Percentiles rank a stretch among this genome's conserved stretches.
phyloP scores from a whole-genome alignment of 2,113 vertebrate genomes.

The Vireo altiloquus region DNA sequence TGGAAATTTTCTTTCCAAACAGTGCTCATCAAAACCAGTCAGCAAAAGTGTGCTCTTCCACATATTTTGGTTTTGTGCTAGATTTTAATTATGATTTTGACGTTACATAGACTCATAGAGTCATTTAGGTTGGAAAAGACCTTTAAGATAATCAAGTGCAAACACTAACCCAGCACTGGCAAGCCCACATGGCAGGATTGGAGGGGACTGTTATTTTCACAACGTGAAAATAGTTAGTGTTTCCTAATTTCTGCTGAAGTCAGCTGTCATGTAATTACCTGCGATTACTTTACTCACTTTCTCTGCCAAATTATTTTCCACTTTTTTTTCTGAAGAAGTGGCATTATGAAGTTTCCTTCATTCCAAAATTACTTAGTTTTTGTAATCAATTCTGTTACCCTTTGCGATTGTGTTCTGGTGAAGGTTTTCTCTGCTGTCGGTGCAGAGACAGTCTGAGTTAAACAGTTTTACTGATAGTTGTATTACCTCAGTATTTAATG shows the following conservation, averaged over 20 bases:
- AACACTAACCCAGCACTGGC: not conserved
- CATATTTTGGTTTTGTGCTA: not conserved
- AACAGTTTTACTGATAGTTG: not conserved
- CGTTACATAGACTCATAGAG: not conserved
- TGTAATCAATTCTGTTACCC: not conserved
- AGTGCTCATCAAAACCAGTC: not conserved
- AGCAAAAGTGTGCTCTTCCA: not conserved
- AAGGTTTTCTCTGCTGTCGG: not conserved
- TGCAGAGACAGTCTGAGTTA: not conserved
- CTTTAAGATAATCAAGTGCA: not conserved
- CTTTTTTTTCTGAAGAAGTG: not conserved
- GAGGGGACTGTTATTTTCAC: not conserved
- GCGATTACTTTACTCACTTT: not conserved
- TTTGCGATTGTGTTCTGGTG: not conserved
- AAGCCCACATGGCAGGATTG: not conserved
- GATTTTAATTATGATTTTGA: not conserved
- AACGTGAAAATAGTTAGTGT: not conserved
- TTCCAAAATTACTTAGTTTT: not conserved
- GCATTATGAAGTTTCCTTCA: not conserved
- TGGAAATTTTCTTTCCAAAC: not conserved
- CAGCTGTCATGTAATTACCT: not conserved
- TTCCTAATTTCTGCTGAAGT: not conserved
- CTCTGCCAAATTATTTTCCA: not conserved
- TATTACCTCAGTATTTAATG: not conserved
- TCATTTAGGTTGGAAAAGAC: not conserved